Base-by-base conservation (phyloP, 2,113 vertebrate genomes). In the Cnemophilus loriae region DNA sequence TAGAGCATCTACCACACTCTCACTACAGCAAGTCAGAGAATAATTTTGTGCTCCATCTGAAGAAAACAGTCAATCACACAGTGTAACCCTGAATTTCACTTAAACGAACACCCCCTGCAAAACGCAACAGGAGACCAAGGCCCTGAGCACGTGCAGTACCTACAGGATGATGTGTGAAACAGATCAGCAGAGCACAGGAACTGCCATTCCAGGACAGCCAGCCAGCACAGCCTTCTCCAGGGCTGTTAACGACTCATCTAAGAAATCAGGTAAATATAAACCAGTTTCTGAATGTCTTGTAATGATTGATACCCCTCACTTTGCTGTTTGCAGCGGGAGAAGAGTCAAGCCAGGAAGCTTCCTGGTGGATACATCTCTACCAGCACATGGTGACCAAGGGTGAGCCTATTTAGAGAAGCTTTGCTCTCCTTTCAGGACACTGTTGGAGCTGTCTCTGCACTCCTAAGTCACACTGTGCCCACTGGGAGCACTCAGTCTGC, bases 381-480 rank as follows among this genome's bases (percentile, higher is more conserved):
- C 69, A 81, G 32, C 9, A 41, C 6, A 49, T 2, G 24, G 44
- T 0, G 1, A 13, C 11, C 41, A 19, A 30, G 21, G n/a, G 3
- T 19, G 6, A 84, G 56, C 16, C 32, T 57, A 8, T 27, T 57
- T 8, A 39, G 0, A 0, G 70, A 61, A 15, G 39, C 30, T 80
- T 21, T 16, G 0, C 16, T 14, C 30, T 67, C 6, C 44, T 59
- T 30, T 12, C 39, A 83, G 57, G 52, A 33, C 2, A 2, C 7
- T 37, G 13, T 2, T n/a, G 71, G 80, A 85, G 52, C n/a, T 4
- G 1, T 9, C 61, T 37, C n/a, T 50, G 52, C 35, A 3, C 44
- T n/a, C 19, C 1, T 4, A 14, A 41, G 30, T 6, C 1, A 0
- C 63, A 22, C 8, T 20, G 3, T 27, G 57, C 28, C 73, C 59